phyloP scores from a whole-genome alignment of 2,113 vertebrate genomes.

The Anolis carolinensis region DNA sequence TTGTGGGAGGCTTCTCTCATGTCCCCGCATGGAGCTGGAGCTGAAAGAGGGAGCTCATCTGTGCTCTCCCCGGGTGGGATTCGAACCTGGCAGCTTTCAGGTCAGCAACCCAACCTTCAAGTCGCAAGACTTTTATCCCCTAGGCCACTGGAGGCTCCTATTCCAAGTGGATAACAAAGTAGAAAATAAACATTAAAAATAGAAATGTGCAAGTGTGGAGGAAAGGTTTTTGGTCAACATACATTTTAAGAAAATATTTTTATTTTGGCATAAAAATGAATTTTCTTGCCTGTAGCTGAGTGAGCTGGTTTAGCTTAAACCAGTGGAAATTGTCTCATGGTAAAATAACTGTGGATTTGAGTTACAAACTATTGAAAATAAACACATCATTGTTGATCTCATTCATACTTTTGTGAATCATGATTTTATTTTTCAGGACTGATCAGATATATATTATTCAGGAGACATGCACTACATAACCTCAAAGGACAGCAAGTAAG shows the following conservation, averaged over 20 bases:
- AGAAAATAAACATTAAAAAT: conserved; percentile 57
- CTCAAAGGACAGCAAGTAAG: neutral
- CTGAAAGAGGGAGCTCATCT: too few species aligned
- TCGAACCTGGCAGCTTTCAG: too few species aligned
- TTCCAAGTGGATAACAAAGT: conserved; percentile 42
- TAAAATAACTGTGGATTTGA: conserved; percentile 19
- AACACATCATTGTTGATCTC: conserved; percentile 22
- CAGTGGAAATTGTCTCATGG: conserved; percentile 1
- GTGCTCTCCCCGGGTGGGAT: too few species aligned
- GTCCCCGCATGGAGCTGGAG: too few species aligned
- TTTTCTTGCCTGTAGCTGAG: conserved; percentile 50
- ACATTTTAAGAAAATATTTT: conserved; percentile 54
- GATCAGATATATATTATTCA: neutral
- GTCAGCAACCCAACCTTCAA: too few species aligned
- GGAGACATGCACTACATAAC: neutral
- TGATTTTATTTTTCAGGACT: conserved; percentile 29
- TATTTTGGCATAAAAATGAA: conserved; percentile 49
- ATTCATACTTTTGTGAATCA: conserved; percentile 18
- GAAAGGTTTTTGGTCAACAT: neutral
- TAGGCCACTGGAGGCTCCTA: too few species aligned
- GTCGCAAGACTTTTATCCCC: too few species aligned
- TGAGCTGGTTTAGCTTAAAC: conserved; percentile 18
- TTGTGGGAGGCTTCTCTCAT: too few species aligned
- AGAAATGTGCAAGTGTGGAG: conserved; percentile 14
- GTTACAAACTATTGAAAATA: conserved; percentile 48